These are phyloP conservation scores for Lota lota DNA, from an alignment of 2,113 vertebrate species.

Conservation along the genomic window DNA sequence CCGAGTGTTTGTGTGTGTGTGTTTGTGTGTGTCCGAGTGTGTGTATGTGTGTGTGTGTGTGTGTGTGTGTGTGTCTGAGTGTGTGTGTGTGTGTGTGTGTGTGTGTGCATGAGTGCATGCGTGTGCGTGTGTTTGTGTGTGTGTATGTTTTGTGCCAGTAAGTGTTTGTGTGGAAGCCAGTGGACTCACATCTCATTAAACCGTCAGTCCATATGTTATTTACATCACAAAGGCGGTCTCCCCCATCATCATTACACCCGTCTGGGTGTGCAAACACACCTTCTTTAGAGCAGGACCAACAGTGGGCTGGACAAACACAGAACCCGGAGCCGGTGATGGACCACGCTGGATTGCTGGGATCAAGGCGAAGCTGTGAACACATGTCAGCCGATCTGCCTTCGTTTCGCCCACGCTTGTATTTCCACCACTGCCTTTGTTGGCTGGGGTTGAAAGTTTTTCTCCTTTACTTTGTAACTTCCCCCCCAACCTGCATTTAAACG, in stretches of 20 bases:
- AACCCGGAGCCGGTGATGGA: constrained; percentile 23
- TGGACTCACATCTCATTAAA: constrained; percentile 48
- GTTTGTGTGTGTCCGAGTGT: too few species aligned
- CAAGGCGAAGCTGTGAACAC: constrained; percentile 26
- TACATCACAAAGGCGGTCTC: constrained; percentile 56
- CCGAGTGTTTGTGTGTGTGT: neutral
- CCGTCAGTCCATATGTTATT: constrained; percentile 48
- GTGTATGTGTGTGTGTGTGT: neutral
- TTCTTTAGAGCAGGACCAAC: constrained; percentile 18
- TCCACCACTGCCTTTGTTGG: constrained; percentile 8
- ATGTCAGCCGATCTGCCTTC: constrained; percentile 24
- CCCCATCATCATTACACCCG: constrained; percentile 24
- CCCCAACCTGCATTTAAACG: too few species aligned
- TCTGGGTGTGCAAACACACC: constrained; percentile 29
- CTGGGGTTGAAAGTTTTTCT: constrained; percentile 10
- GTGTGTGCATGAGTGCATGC: neutral
- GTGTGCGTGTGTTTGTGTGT: neutral
- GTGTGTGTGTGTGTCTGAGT: neutral
- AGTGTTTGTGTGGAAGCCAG: neutral
- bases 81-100: neutral
- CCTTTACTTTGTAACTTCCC: constrained; percentile 6
- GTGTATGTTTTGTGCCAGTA: constrained; percentile 14
- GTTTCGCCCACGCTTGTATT: constrained; percentile 46
- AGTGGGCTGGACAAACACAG: constrained; percentile 10
- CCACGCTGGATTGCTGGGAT: constrained; percentile 25